These are phyloP conservation scores for Nannoperca obscura DNA, from an alignment of 2,797 vertebrate genomes.

Conservation along the genomic window DNA sequence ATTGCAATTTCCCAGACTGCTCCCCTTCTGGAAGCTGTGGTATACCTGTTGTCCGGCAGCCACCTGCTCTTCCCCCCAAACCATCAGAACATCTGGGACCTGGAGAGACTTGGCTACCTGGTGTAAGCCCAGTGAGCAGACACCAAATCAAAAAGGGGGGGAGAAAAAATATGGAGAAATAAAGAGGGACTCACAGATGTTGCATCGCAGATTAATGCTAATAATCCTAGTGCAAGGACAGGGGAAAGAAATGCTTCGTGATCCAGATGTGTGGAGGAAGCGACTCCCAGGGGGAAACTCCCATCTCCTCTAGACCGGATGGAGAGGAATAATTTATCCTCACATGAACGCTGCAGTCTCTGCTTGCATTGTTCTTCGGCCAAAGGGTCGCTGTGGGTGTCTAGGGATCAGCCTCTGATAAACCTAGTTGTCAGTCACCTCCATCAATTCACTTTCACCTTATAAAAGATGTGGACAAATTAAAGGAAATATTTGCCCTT, in stretches of 20 bases:
- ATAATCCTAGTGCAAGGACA: slow-evolving; percentile 38
- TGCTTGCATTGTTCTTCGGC: slow-evolving; percentile 42
- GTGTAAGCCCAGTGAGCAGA: slow-evolving; percentile 60
- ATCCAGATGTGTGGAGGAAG: slow-evolving; percentile 74
- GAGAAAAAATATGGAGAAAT: slow-evolving; percentile 32
- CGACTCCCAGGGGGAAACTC: slow-evolving; percentile 61
- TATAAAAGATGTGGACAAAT: background rate
- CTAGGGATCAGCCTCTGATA: slow-evolving; percentile 38
- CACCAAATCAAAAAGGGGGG: slow-evolving; percentile 33
- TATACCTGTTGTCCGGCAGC: slow-evolving; percentile 64
- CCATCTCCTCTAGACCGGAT: slow-evolving; percentile 65
- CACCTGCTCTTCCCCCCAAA: slow-evolving; percentile 70
- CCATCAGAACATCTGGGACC: slow-evolving; percentile 64
- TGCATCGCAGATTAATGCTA: slow-evolving; percentile 58
- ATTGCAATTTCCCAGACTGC: slow-evolving; percentile 35
- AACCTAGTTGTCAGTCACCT: slow-evolving; percentile 3
- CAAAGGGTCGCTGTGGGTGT: slow-evolving; percentile 37
- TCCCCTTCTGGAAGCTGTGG: slow-evolving; percentile 36
- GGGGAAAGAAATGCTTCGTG: slow-evolving; percentile 21
- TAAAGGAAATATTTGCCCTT: background rate
- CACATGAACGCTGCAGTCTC: slow-evolving; percentile 44
- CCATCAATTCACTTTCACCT: background rate
- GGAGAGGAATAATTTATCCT: slow-evolving; percentile 68
- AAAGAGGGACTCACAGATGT: slow-evolving; percentile 56
- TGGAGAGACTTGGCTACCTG: slow-evolving; percentile 49